Base-by-base conservation (phyloP, 2,113 vertebrate genomes). In the Brachionichthys hirsutus region DNA sequence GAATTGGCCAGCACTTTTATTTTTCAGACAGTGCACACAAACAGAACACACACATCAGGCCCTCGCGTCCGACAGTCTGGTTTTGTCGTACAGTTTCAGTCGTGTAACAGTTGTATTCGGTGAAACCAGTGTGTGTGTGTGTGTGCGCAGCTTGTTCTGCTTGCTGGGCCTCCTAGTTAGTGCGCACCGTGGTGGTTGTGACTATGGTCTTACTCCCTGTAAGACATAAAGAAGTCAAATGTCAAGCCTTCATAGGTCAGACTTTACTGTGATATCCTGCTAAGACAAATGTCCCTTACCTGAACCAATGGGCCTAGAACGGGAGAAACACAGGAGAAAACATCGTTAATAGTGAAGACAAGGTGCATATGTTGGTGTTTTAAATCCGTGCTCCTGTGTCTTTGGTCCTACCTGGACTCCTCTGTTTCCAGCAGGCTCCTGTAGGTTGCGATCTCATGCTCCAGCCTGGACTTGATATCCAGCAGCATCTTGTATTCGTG, bases 371-470 rank as follows among this genome's bases (percentile, higher is more conserved):
- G 42, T 2, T 11, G 4, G 10, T 16, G 3, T 58, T 18, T 15
- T 24, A 51, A 12, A 5, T 20, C 9, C n/a, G 6, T 65, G 2
- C 19, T 38, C 8, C 7, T 57, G 15, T 16, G 2, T 52, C 0
- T 5, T n/a, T 24, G 4, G 1, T 3, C 16, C 24, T 89, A 93
- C 89, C 87, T 89, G 64, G 81, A 78, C 46, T 93, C 90, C 48
- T 93, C 90, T 54, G 83, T 84, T 14, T 93, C 92, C 78, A 93
- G 78, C 35, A 93, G 90, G 30, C 80, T 78, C 63, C 92, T 91
- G 85, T 93, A 93, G 59, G 85, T 89, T 14, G 91, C 78, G 20
- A 93, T 93, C 84, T 93, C 92, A 62, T 91, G 80, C 82, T 93
- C 92, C 78, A 93, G 78, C 18, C 91, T 88, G 12, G 75, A 89